These are phyloP conservation scores for Caenorhabditis becei DNA, from an alignment of 2,888 invertebrate genomes.

Conservation along the genomic window DNA sequence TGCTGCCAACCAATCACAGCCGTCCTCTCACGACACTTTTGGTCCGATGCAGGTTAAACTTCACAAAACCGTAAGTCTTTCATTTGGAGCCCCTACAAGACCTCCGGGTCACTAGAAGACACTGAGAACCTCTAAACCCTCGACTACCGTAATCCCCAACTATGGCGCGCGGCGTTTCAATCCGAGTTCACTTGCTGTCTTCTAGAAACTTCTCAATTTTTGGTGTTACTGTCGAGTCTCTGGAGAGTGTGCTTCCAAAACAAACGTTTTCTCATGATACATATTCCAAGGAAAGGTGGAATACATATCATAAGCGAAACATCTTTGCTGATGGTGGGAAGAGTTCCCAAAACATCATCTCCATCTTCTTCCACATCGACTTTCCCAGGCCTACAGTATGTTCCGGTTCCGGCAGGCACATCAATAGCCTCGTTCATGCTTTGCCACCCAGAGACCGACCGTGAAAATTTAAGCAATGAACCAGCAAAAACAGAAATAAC, in stretches of 20 bases:
- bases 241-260: neutral
- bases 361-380: neutral
- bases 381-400: constrained; percentile 32
- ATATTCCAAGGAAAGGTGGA: neutral
- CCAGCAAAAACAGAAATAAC: neutral
- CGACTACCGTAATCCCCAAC: neutral
- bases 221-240: neutral
- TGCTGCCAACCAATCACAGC: neutral
- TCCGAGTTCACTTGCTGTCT: neutral
- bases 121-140: neutral
- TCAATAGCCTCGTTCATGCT: neutral
- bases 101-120: neutral
- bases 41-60: constrained; percentile 74
- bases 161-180: neutral
- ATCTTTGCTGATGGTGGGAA: too few relatives aligned
- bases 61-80: constrained; percentile 69
- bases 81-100: neutral
- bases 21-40: constrained; percentile 60
- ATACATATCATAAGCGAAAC: neutral
- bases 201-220: neutral
- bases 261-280: constrained; percentile 1
- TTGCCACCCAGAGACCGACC: neutral
- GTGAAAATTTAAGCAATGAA: neutral
- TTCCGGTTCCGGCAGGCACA: neutral
- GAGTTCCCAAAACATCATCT: constrained; percentile 1